Evolutionary conservation across 2,797 vertebrate species (phyloP), one percentile per base, ranked within the genome.

Genomic region (Cuniculus paca): DNA sequence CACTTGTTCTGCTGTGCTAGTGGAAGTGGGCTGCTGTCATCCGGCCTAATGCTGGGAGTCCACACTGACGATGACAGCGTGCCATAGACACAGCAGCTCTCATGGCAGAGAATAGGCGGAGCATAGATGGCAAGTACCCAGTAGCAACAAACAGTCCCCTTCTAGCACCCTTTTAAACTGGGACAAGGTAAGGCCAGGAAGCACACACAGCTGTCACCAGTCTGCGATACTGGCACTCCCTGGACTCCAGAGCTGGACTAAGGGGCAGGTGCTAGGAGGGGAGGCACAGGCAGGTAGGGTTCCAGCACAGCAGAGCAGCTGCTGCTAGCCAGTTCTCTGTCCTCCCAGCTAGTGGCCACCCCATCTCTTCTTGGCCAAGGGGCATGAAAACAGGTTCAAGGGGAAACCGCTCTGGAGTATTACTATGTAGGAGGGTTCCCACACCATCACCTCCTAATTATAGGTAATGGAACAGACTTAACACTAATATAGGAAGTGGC

Each of bases 1-100:
- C 60, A 74, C 31, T 88, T 91, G 86, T 45, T 78, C 77, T 24
- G 65, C 5, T 60, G 79, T 1, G 24, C 63, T 68, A 39, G 56
- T 7, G 0, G n/a, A 54, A 88, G 39, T 61, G 48, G 36, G 48
- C 50, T 97, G 83, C 87, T 90, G 24, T 63, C 45, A n/a, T 17
- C 17, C 72, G 72, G 42, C 81, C 65, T 45, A 84, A n/a, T 85
- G 92, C 45, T 28, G 42, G 80, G 50, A 54, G 36, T 87, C 77
- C 16, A 45, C n/a, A 54, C 8, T 6, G 52, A 34, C 14, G 48
- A 61, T 5, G 13, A n/a, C 14, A 75, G 50, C 28, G 82, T 28
- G 12, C 22, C 9, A 68, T 0, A 78, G 20, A 42, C n/a, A 63
- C 7, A 83, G 34, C 39, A 88, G 60, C 39, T 82, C 39, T 56